phyloP scores from a whole-genome alignment of 2,888 invertebrate genomes.

The Formica aserva region DNA sequence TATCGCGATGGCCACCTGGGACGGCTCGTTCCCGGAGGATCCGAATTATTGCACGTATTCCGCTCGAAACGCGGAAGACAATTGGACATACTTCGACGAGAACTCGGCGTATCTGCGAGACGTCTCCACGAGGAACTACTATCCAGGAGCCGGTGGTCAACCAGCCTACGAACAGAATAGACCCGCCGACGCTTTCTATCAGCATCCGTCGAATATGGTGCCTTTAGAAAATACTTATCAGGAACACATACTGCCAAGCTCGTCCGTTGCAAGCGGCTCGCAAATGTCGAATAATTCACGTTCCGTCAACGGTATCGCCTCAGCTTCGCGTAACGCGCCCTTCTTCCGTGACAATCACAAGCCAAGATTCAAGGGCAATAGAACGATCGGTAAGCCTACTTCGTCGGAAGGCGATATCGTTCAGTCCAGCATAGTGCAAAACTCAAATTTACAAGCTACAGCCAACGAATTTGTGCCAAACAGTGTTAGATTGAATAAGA shows the following conservation, averaged over 20 bases:
- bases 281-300: background rate
- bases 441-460: constrained; percentile 87
- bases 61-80: constrained; percentile 57
- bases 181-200: background rate
- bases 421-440: constrained; percentile 48
- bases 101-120: constrained; percentile 43
- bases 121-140: constrained; percentile 40
- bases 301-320: background rate
- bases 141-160: constrained; percentile 39
- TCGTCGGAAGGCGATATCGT: background rate
- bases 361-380: background rate
- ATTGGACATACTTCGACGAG: constrained; percentile 60
- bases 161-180: constrained; percentile 54
- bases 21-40: constrained; percentile 83
- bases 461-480: constrained; percentile 88
- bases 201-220: constrained; percentile 41
- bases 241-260: constrained; percentile 20
- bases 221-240: constrained; percentile 50
- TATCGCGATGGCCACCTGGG: constrained; percentile 82
- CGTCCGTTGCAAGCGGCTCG: background rate
- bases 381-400: background rate
- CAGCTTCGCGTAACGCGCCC: background rate
- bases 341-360: background rate
- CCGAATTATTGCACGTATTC: constrained; percentile 77
- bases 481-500: constrained; percentile 38